Conservation (phyloP, 2,888 invertebrate species). For the Noctua fimbriata region DNA sequence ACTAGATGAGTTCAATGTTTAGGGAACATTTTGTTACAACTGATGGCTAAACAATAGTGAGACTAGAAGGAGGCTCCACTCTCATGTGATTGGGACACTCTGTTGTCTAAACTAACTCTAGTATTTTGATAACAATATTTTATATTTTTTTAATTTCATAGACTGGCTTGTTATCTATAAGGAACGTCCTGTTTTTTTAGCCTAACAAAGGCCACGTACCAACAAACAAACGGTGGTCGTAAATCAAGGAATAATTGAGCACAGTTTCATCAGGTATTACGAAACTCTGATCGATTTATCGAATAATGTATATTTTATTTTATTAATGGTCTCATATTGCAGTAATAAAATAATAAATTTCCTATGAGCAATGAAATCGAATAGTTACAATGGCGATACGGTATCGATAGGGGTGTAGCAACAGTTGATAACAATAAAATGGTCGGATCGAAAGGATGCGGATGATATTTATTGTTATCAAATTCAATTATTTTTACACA, state of each 20-base stretch:
- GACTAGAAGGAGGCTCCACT: slow-evolving; percentile 65
- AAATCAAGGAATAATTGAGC: background rate
- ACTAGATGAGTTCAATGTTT: slow-evolving; percentile 56
- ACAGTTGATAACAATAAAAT: slow-evolving; percentile 23
- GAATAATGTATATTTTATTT: slow-evolving; percentile 22
- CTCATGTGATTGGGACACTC: slow-evolving; percentile 73
- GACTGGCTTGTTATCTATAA: slow-evolving; percentile 1
- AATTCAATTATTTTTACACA: slow-evolving; percentile 62
- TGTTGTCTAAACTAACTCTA: slow-evolving; percentile 74
- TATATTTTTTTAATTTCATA: slow-evolving; percentile 56
- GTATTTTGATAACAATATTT: slow-evolving; percentile 76
- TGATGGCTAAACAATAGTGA: slow-evolving; percentile 76
- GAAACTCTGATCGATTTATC: slow-evolving; percentile 12
- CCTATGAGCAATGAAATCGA: slow-evolving; percentile 34
- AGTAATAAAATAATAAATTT: slow-evolving; percentile 32
- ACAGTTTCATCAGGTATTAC: slow-evolving; percentile 16
- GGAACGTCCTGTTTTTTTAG: slow-evolving; percentile 23
- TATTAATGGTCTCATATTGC: slow-evolving; percentile 20
- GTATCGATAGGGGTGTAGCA: slow-evolving; percentile 27
- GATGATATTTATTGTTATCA: slow-evolving; percentile 58
- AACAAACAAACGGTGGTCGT: background rate
- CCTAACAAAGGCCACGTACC: background rate
- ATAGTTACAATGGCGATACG: slow-evolving; percentile 33
- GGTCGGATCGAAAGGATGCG: slow-evolving; percentile 42
- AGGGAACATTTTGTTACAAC: slow-evolving; percentile 55